Evolutionary conservation across 2,797 vertebrate genomes (phyloP), one percentile per base, ranked within the genome.

Genomic region (Oreortyx pictus): DNA sequence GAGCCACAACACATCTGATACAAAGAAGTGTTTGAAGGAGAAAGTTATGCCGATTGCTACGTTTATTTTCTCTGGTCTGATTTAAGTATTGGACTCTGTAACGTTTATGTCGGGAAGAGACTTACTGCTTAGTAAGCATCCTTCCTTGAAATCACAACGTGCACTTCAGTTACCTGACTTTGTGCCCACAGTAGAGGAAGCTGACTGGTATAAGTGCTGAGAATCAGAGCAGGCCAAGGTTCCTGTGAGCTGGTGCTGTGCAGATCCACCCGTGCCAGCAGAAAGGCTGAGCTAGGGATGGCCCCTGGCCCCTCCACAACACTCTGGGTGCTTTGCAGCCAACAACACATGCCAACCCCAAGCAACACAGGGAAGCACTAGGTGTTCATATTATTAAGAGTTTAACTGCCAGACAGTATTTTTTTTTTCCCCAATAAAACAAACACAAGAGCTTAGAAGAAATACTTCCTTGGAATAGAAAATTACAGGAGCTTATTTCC

Each of bases 181-280:
- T 83, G 88, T 88, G 86, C 92, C 88, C 66, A 86, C 77, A 83
- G 24, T 27, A 27, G 57, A 68, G 92, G 86, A 91, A 91, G 54
- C 12, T 16, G 1, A 19, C 46, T 72, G 54, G 54, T 39, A 33
- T 49, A 82, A 94, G 88, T 60, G 88, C 71, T 41, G 77, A 67
- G 67, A 56, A 94, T 54, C 46, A 85, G 65, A 86, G 67, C 49
- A 71, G 90, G 90, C 65, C 88, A 90, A 94, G 86, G 88, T 93
- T 83, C 2, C 76, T 56, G 66, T 73, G 90, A 89, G 77, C 79
- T 66, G 43, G 64, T 87, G 92, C 93, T 79, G 37, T 5, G 66
- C 67, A 90, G 75, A 82, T 29, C 50, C 33, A 33, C 1, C 52
- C 37, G 44, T 33, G 66, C 70, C 80, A 78, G 73, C 31, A 67